Evolutionary conservation across 2,888 invertebrate species (phyloP), one percentile per base, ranked within the genome.

Genomic region (Drosophila testacea): DNA sequence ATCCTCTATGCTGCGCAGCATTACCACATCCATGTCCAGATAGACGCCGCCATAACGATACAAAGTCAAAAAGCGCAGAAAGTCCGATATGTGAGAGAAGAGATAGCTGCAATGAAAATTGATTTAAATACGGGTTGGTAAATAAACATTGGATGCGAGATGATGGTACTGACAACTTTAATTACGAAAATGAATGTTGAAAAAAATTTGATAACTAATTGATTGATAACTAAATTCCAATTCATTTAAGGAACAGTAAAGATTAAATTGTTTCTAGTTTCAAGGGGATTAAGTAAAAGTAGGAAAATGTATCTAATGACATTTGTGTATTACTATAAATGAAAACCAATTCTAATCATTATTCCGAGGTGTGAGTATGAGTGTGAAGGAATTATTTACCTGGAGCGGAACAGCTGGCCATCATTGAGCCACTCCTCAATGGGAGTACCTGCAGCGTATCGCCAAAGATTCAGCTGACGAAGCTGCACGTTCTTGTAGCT

Each of bases 21-120:
- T 94, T 10, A 97, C 93, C 4, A 96, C 94, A 90, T 97, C 96
- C 76, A 96, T 92, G 82, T 97, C 96, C 61, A 97, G 91, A 89
- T 96, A 96, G 50, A 96, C 94, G 0, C 97, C 97, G 13, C 96
- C 96, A 90, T 94, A 96, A 87, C 95, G 96, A 94, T 95, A 96
- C 2, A 97, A 91, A 0, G 91, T 92, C 30, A 92, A 57, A 69
- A 87, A 92, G 7, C 92, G 90, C 66, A 91, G 68, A 67, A 91
- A 92, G 67, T 92, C 92, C 1, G 91, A 90, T 47, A 90, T 92
- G 36, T 76, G 76, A 16, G 79, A 74, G 55, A 74, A 74, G 1
- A 76, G 75, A 59, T 74, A 76, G 38, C 75, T 76, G 36, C 16
- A 46, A 51, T n/a, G 9, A 6, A 42, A 27, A 5, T 34, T 5